These are phyloP conservation scores for Quadriops clusia DNA, from an alignment of 2,888 invertebrate genomes.

Conservation along the genomic window DNA sequence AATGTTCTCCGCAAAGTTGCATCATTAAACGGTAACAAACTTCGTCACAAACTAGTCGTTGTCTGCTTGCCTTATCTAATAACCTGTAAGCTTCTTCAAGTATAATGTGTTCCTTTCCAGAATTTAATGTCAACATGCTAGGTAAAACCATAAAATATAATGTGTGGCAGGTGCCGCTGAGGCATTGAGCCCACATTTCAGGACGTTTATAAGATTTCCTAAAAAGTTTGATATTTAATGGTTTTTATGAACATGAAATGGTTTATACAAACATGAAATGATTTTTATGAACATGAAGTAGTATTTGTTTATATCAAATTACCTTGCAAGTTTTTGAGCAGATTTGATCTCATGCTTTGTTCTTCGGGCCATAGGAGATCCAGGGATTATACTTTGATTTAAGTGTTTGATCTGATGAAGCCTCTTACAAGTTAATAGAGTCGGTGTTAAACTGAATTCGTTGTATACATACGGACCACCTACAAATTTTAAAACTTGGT, in stretches of 20 bases:
- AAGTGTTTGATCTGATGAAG: slow-evolving; percentile 30
- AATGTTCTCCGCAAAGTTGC: slow-evolving; percentile 93
- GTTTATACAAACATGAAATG: neutral
- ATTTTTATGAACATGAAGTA: neutral
- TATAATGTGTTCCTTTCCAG: slow-evolving; percentile 64
- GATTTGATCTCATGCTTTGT: slow-evolving; percentile 93
- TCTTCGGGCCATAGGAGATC: slow-evolving; percentile 83
- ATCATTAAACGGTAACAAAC: slow-evolving; percentile 97
- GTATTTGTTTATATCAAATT: slow-evolving; percentile 18
- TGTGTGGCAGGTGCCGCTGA: slow-evolving; percentile 80
- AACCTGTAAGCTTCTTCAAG: slow-evolving; percentile 76
- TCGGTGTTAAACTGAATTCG: slow-evolving; percentile 51
- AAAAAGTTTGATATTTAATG: slow-evolving; percentile 5
- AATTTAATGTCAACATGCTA: slow-evolving; percentile 59
- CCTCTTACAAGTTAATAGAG: slow-evolving; percentile 38
- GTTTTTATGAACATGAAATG: neutral
- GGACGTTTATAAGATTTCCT: slow-evolving; percentile 42
- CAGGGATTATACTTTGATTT: slow-evolving; percentile 44
- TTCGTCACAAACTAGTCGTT: slow-evolving; percentile 83
- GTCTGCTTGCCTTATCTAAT: slow-evolving; percentile 74
- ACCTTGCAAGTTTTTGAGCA: slow-evolving; percentile 70
- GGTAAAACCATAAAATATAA: slow-evolving; percentile 95
- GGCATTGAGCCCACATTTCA: slow-evolving; percentile 85
- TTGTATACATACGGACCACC: slow-evolving; percentile 44
- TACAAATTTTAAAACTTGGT: slow-evolving; percentile 22